Base-by-base conservation (phyloP, 2,888 invertebrate species). In the Charanyca ferruginea region DNA sequence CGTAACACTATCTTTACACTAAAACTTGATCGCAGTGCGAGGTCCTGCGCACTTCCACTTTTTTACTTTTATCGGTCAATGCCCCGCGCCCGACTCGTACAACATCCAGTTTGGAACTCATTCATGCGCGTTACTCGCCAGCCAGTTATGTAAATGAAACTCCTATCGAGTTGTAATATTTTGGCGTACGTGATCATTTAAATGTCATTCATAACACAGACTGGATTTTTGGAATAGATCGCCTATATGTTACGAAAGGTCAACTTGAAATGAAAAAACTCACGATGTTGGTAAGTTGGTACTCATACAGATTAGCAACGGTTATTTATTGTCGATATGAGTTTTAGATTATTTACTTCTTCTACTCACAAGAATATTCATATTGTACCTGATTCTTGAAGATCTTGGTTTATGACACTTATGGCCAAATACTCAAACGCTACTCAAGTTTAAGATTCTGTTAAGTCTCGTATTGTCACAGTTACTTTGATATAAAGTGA, bases 131-230 rank as follows among this genome's bases (percentile, higher is more conserved):
- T 16, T 23, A 13, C 11, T 18, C 38, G n/a, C 11, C 13, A 48
- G 18, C 35, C 8, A 20, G 42, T 66, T 51, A 74, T 74, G 66
- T 20, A 22, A 70, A 73, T 69, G 20, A 44, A 53, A 6, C 1
- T 13, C 38, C 11, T 38, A 13, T 11, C 18, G 13, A 25, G n/a
- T 55, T 38, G 22, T 16, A 22, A 35, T 23, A 2, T 9, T 18
- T 54, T 2, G 44, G 9, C 55, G 42, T 9, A 35, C 45, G 44
- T 20, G 41, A 45, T 16, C n/a, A 25, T n/a, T 59, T 25, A 22
- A 66, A 66, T 59, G 18, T 59, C 32, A 66, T 8, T 8, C 32
- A 35, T n/a, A 42, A 42, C 48, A 18, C 25, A 38, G 16, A 35
- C 44, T 35, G 2, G 4, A 38, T 59, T 71, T 35, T 49, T 38